Base-by-base conservation (phyloP, 2,888 invertebrate genomes). In the Argynnis bischoffii region DNA sequence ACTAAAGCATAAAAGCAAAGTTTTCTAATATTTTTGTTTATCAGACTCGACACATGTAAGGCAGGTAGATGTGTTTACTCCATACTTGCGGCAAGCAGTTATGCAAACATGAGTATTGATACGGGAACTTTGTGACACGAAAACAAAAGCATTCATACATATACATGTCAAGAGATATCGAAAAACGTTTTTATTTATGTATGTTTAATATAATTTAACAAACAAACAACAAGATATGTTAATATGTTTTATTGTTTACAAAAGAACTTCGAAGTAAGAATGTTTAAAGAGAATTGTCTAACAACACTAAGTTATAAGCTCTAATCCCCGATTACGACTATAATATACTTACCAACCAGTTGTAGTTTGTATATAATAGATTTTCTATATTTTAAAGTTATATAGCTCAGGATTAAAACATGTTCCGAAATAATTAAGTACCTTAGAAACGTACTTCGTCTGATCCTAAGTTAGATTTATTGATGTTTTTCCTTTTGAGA, bases 81-180 rank as follows among this genome's bases (percentile, higher is more conserved):
- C 81, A 76, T 75, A 78, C 77, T 73, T 73, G 79, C 69, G 75
- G 78, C 74, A 81, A 88, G 88, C 84, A 86, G 84, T 89, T 90
- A 89, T 90, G 90, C 90, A 90, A 90, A 91, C 90, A 88, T 46
- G 72, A 78, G 84, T 87, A 89, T 87, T 84, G 87, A 88, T 90
- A 87, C 80, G 80, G 80, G 78, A 88, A 89, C 81, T 87, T 89
- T 88, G 81, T 79, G 85, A 83, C 82, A 86, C 86, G 86, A 87
- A 89, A 90, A 90, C 90, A 90, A 89, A 89, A 86, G 83, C 82
- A 81, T 74, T 75, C 69, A 61, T 66, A 70, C 47, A 63, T 72
- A 71, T 57, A 69, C 66, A 57, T 46, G 67, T 60, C 59, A 66
- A 53, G 53, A 63, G 55, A 66, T 67, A 66, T 60, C 21, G 60